Base-by-base conservation (phyloP, 64 coral and sea anemone genomes). In the Pocillopora damicornis region DNA sequence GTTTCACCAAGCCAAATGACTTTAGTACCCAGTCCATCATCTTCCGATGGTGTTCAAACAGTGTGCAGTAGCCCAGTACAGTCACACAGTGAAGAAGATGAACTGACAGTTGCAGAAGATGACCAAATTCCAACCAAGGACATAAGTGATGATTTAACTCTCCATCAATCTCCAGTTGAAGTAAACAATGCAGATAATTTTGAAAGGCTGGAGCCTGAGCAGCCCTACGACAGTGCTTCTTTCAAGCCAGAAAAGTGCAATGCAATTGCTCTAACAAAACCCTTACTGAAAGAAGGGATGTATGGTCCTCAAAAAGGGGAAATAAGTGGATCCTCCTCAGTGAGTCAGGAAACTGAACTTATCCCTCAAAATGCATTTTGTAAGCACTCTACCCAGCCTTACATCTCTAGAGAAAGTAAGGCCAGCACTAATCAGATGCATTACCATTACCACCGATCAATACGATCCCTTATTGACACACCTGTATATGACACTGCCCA, bases 401-500 rank as follows among this genome's bases (percentile, higher is more conserved):
- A 63, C 58, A 58, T 56, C n/a, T 20, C 75, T 22, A 45, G 42
- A 18, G 42, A 45, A 85, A 23, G 45, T 85, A 85, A 12, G 22
- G 57, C 42, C 11, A 45, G 37, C 26, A n/a, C 35, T 66, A 85
- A 72, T 35, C 80, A 83, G 66, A 38, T 22, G 20, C 80, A 83
- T 66, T 2, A 67, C 7, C n/a, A 11, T 11, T 17, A 83, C 36
- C 80, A 83, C 0, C 85, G 20, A 1, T 35, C 86, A 76, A 88
- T 88, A 63, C 11, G 86, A 36, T 88, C 86, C 57, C 86, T 76
- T 18, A 88, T 88, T 76, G 86, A 88, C 37, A 76, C 58, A 76
- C 86, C 86, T 37, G 74, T 88, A 1, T 88, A 88, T 76, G 66
- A 75, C 73, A 88, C 58, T 37, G 15, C 35, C 22, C 73, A 88